Evolutionary conservation across 2,888 invertebrate species (phyloP).

Genomic region (Philereme transversata): DNA sequence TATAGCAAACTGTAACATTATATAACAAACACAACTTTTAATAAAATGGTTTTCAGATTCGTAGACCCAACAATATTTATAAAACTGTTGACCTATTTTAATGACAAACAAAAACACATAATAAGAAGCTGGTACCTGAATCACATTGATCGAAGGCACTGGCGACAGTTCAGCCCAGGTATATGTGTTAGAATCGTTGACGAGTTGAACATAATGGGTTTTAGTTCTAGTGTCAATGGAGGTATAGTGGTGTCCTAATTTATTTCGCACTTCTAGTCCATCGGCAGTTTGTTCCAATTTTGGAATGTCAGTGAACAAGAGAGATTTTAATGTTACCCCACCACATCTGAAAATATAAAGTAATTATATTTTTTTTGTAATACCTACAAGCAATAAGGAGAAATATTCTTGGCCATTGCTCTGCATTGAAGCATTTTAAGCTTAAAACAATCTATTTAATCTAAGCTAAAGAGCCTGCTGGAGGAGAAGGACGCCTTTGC

Average conservation of each 20-base stretch:
- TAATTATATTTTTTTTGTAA: background rate
- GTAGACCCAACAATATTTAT: too few species aligned
- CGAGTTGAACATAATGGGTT: background rate
- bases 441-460: too few species aligned
- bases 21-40: too few species aligned
- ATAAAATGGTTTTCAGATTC: too few species aligned
- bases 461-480: too few species aligned
- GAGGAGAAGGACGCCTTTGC: too few species aligned
- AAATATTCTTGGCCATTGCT: background rate
- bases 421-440: too few species aligned
- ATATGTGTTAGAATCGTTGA: background rate
- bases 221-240: background rate
- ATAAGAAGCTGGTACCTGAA: background rate
- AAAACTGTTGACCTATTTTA: too few species aligned
- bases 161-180: background rate
- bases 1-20: too few species aligned
- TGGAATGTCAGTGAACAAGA: constrained; percentile 10
- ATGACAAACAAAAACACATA: too few species aligned
- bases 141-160: background rate
- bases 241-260: background rate
- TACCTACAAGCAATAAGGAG: background rate
- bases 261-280: background rate
- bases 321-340: constrained; percentile 11
- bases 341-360: constrained; percentile 16
- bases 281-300: constrained; percentile 1